Base-by-base conservation (phyloP, 2,888 invertebrate genomes). In the Andrena hattorfiana region DNA sequence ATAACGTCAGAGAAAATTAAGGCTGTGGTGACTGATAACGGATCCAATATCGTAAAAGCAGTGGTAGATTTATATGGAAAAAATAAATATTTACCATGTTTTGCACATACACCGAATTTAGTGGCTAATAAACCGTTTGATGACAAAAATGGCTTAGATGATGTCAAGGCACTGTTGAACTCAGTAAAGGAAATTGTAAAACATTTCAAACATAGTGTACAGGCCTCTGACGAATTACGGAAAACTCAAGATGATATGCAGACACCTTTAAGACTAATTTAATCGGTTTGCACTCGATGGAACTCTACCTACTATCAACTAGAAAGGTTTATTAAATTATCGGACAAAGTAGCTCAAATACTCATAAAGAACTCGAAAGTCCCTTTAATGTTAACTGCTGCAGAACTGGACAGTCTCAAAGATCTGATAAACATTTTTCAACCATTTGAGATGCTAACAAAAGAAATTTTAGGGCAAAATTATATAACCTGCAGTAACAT, bases 381-480 rank as follows among this genome's bases (percentile, higher is more conserved):
- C 0, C 54, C 54, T 54, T 2, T 0, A 5, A 54, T 54, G 54
- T 20, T 54, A 54, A 54, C 54, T 54, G 23, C 54, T 54, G 54
- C 23, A 54, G n/a, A 54, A 20, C 8, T 54, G 54, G 54, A 54
- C 23, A 54, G 51, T 35, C n/a, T 67, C 20, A 6, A 67, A 67
- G 49, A 67, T 23, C 8, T 67, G 0, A 30, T 67, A 67, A 10
- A 49, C 13, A 51, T 49, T 49, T 51, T 48, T 49, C 1, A n/a
- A 67, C 51, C 67, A 28, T 23, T 67, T 7, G 67, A 67, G 49
- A 10, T 28, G 13, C 2, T 30, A 5, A 67, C 67, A 4, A 67
- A 30, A 67, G 28, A 67, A 67, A 26, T 67, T 7, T 51, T 30
- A 6, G 51, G 49, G 28, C 7, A 67, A 5, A 67, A 67, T 49